A percentile compares a stretch with the other conserved stretches of the same genome.
Conservation (phyloP, 1,140 invertebrate species). For the Drosophila nigromelanica region DNA sequence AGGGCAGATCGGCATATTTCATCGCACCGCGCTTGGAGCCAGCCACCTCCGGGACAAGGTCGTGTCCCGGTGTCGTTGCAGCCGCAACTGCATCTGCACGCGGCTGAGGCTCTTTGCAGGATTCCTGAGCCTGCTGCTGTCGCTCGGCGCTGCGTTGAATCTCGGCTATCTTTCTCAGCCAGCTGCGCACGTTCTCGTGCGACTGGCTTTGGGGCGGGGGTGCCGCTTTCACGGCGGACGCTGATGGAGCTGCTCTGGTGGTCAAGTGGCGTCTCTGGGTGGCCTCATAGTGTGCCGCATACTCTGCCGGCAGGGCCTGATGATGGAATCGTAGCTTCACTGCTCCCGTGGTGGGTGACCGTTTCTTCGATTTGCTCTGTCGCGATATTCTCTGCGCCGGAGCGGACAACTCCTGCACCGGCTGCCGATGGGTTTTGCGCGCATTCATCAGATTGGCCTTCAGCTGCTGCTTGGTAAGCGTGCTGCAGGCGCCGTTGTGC, state of each 20-base stretch:
- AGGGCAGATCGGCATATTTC: constrained; percentile 92
- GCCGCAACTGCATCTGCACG: constrained; percentile 33
- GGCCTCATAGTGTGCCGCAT: constrained; percentile 91
- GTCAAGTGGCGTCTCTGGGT: constrained; percentile 85
- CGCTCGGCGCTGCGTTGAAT: constrained; percentile 85
- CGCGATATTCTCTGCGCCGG: constrained; percentile 46
- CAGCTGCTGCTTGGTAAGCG: constrained; percentile 74
- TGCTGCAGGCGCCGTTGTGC: constrained; percentile 66
- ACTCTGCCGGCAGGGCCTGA: constrained; percentile 91
- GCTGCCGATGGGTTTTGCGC: constrained; percentile 41
- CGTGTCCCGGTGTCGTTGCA: constrained; percentile 59
- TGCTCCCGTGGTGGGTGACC: constrained; percentile 67
- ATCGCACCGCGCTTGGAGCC: constrained; percentile 84
- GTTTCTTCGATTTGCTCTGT: constrained; percentile 43
- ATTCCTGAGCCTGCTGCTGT: constrained; percentile 53
- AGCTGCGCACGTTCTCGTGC: constrained; percentile 88
- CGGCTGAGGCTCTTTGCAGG: not conserved
- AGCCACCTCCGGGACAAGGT: not conserved
- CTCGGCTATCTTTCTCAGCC: constrained; percentile 89
- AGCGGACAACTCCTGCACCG: constrained; percentile 8
- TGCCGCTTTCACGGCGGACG: constrained; percentile 1
- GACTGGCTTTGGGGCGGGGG: constrained; percentile 62
- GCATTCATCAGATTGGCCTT: constrained; percentile 75
- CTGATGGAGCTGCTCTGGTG: not conserved
- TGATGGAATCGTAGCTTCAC: constrained; percentile 93